Percentiles rank a stretch among this genome's conserved stretches.
These are phyloP conservation scores for Platygyra sinensis DNA, from an alignment of 64 coral and sea anemone genomes.

Conservation along the genomic window DNA sequence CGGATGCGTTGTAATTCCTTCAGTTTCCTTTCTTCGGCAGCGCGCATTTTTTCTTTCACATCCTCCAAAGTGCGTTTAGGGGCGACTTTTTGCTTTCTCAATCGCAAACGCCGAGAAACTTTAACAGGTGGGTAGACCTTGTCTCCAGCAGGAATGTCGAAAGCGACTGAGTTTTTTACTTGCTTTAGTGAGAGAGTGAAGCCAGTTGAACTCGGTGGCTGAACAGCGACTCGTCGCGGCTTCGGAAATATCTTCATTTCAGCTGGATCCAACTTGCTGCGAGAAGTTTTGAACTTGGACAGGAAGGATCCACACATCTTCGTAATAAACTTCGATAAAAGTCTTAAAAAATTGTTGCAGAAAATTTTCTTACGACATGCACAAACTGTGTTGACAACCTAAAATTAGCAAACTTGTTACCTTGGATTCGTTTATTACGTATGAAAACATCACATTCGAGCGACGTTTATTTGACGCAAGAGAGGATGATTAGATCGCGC, in stretches of 20 bases:
- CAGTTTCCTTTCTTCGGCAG: constrained; percentile 14
- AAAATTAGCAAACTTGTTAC: constrained; percentile 5
- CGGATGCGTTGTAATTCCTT: constrained; percentile 13
- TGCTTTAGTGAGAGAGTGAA: too few species aligned
- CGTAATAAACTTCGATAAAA: background rate
- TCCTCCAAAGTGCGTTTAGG: background rate
- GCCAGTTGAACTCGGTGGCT: background rate
- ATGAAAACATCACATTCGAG: background rate
- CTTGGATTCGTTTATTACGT: constrained; percentile 38
- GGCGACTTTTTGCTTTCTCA: background rate
- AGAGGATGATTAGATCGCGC: background rate
- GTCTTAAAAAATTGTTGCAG: background rate
- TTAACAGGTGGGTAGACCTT: background rate
- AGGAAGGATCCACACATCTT: constrained; percentile 11
- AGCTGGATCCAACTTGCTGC: background rate
- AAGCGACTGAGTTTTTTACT: background rate
- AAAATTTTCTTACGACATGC: background rate
- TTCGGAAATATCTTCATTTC: background rate
- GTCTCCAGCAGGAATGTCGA: constrained; percentile 4
- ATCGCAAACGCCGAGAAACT: constrained; percentile 17
- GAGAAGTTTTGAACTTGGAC: background rate
- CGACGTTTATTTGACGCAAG: background rate
- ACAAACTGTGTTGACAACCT: background rate
- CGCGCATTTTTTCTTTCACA: constrained; percentile 2
- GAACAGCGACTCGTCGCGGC: background rate